Percentiles rank a stretch among this genome's conserved stretches.
Evolutionary conservation across 2,888 invertebrate genomes (phyloP).

Genomic region (Hydraecia micacea): DNA sequence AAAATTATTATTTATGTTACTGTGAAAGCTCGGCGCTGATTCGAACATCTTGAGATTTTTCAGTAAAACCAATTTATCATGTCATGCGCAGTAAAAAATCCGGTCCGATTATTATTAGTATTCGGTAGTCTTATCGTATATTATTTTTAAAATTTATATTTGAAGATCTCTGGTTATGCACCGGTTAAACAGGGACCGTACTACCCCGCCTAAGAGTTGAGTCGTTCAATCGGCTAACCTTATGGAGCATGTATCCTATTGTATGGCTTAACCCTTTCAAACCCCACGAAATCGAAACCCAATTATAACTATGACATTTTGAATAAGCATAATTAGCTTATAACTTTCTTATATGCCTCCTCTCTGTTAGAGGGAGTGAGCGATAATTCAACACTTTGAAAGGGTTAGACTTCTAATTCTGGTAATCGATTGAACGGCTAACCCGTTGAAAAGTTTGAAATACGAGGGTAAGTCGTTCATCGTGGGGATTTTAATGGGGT

Average conservation of each 20-base stretch:
- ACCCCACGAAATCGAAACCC: neutral
- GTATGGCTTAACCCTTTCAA: neutral
- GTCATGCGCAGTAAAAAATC: neutral
- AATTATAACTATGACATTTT: neutral
- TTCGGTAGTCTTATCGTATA: neutral
- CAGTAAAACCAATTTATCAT: neutral
- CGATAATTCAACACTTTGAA: neutral
- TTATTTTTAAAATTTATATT: conserved; percentile 5
- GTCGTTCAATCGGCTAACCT: conserved; percentile 10
- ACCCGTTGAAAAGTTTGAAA: neutral
- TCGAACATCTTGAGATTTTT: neutral
- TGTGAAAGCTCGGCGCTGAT: neutral
- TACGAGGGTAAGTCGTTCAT: neutral
- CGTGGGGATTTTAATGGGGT: neutral
- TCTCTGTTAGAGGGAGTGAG: neutral
- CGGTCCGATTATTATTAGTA: neutral
- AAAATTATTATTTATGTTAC: neutral
- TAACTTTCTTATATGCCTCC: neutral
- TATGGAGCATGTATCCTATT: neutral
- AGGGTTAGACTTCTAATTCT: neutral
- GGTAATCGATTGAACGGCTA: neutral
- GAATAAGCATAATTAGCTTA: neutral
- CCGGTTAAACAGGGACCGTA: neutral
- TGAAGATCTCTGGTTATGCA: neutral
- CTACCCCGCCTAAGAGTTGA: neutral